These are phyloP conservation scores for Lepidochrysops patricia DNA, from an alignment of 2,888 invertebrate genomes.

Conservation along the genomic window DNA sequence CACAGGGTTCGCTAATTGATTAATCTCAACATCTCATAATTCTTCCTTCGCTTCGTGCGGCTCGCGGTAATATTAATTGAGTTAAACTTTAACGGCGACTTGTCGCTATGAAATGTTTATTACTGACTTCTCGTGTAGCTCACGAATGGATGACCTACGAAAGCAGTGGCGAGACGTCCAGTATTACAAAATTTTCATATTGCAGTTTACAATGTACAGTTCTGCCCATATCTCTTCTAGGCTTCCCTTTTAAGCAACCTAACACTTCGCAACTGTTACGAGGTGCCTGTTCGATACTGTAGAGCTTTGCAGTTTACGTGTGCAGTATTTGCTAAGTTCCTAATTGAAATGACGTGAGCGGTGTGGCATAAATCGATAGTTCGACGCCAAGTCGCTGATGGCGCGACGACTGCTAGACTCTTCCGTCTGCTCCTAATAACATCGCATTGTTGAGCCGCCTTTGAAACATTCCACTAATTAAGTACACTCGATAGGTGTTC, in stretches of 20 bases:
- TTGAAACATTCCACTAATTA: neutral
- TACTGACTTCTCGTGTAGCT: neutral
- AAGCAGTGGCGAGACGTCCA: too few relatives aligned
- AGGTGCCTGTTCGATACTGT: too few relatives aligned
- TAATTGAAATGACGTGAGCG: conserved; percentile 37
- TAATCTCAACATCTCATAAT: conserved; percentile 25
- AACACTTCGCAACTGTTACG: too few relatives aligned
- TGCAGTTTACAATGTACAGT: too few relatives aligned
- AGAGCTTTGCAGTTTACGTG: too few relatives aligned
- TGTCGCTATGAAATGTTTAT: neutral
- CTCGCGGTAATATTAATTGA: neutral
- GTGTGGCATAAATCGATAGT: conserved; percentile 54
- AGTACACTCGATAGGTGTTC: neutral
- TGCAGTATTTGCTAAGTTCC: conserved; percentile 29
- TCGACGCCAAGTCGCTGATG: conserved; percentile 53
- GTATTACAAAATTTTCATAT: too few relatives aligned
- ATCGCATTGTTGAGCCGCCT: neutral
- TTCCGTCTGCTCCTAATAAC: conserved; percentile 14
- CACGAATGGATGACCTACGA: neutral
- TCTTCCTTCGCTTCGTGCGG: neutral
- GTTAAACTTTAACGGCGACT: neutral
- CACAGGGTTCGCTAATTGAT: conserved; percentile 34
- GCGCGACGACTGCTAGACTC: conserved; percentile 32
- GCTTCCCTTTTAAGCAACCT: too few relatives aligned
- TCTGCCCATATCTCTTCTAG: too few relatives aligned